Conservation (phyloP, 1,140 invertebrate species). For the Drosophila sp. region DNA sequence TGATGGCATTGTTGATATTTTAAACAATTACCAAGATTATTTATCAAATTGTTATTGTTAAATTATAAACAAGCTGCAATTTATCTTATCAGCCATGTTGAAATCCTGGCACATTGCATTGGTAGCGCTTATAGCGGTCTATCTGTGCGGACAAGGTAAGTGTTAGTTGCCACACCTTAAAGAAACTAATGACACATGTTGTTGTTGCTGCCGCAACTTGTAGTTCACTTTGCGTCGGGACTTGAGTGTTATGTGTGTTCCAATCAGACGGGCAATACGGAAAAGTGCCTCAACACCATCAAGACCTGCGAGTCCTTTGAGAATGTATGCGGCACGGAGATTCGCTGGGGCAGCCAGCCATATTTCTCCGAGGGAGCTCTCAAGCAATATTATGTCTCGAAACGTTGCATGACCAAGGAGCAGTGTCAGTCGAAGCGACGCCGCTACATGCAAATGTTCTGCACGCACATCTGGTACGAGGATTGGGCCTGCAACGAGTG, state of each 20-base stretch:
- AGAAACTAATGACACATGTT: not conserved
- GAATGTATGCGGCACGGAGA: constrained; percentile 95
- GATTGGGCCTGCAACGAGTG: constrained; percentile 99
- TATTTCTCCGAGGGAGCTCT: constrained; percentile 97
- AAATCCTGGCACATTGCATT: constrained; percentile 65
- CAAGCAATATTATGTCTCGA: constrained; percentile 97
- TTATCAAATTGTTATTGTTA: constrained; percentile 26
- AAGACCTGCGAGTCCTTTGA: constrained; percentile 94
- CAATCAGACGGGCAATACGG: constrained; percentile 95
- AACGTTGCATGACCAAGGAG: constrained; percentile 93
- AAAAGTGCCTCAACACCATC: constrained; percentile 97
- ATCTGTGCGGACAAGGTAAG: constrained; percentile 66
- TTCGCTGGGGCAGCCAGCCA: constrained; percentile 96
- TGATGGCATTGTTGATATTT: constrained; percentile 41
- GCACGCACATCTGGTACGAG: constrained; percentile 98
- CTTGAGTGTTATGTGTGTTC: constrained; percentile 98
- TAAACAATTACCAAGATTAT: constrained; percentile 37
- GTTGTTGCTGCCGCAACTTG: not conserved
- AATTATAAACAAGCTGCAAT: not conserved
- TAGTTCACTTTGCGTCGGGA: constrained; percentile 86
- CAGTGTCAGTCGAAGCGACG: constrained; percentile 90
- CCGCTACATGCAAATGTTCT: constrained; percentile 89
- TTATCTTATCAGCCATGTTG: constrained; percentile 11
- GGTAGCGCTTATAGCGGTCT: constrained; percentile 55
- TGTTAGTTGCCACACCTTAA: constrained; percentile 59